Percentiles rank a stretch among this genome's conserved stretches.
phyloP scores from a whole-genome alignment of 1,140 invertebrate genomes.

The Drosophila takahashii region DNA sequence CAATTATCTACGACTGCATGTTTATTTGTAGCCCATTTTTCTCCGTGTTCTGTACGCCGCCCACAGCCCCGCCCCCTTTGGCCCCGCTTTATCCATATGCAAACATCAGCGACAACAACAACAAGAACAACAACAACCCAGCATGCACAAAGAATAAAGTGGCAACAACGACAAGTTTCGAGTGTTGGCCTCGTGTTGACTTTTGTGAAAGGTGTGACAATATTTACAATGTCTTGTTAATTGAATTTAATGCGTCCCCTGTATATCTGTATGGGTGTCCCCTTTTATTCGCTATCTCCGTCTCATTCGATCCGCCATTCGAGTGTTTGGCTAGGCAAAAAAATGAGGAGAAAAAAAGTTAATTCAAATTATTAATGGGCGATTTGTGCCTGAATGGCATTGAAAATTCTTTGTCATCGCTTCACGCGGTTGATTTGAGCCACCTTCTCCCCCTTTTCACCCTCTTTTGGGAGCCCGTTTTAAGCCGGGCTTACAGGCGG shows the following conservation, averaged over 20 bases:
- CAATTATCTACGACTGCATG: neutral
- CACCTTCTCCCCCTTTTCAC: neutral
- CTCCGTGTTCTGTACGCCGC: neutral
- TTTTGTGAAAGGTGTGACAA: conserved; percentile 72
- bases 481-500: conserved; percentile 25
- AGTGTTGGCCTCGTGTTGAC: conserved; percentile 62
- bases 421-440: conserved; percentile 45
- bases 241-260: conserved; percentile 68
- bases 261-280: conserved; percentile 2
- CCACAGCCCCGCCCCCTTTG: neutral
- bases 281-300: neutral
- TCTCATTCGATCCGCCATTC: neutral
- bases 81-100: conserved; percentile 19
- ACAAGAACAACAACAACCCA: conserved; percentile 14
- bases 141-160: conserved; percentile 22
- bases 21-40: neutral
- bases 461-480: too few species aligned
- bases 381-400: conserved; percentile 44
- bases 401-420: conserved; percentile 40
- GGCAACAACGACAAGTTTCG: conserved; percentile 44
- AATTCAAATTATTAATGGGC: conserved; percentile 64
- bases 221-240: conserved; percentile 71
- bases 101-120: conserved; percentile 12
- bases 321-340: conserved; percentile 34
- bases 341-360: conserved; percentile 19